phyloP scores from a whole-genome alignment of 2,888 invertebrate genomes.

The Drosophila neutralis region DNA sequence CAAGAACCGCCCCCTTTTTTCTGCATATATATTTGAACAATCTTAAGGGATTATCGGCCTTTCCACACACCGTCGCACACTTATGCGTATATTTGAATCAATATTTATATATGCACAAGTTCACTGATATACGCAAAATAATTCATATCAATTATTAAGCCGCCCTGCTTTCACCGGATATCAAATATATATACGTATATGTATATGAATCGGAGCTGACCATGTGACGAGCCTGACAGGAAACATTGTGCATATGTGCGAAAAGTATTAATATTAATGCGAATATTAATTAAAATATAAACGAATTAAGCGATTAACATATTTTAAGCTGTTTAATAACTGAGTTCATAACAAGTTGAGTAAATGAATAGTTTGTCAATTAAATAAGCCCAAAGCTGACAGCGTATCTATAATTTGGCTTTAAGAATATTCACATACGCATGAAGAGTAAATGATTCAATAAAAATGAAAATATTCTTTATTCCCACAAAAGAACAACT shows the following conservation, averaged over 20 bases:
- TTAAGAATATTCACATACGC: background rate
- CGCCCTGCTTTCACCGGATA: constrained; percentile 32
- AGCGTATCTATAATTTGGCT: background rate
- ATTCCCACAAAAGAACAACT: background rate
- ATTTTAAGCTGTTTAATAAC: background rate
- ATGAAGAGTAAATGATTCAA: background rate
- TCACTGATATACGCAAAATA: constrained; percentile 1
- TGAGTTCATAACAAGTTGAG: background rate
- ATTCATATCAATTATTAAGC: constrained; percentile 17
- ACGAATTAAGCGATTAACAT: constrained; percentile 20
- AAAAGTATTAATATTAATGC: constrained; percentile 15
- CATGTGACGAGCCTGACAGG: constrained; percentile 31
- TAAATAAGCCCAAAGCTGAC: background rate
- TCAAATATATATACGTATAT: background rate
- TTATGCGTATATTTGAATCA: constrained; percentile 3
- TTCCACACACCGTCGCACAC: constrained; percentile 15
- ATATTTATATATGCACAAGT: background rate
- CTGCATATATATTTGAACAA: constrained; percentile 50
- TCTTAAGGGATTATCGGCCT: constrained; percentile 70
- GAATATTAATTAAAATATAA: constrained; percentile 29
- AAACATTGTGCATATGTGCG: constrained; percentile 10
- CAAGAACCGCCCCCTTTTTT: background rate
- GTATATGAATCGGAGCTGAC: constrained; percentile 44
- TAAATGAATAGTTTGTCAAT: background rate
- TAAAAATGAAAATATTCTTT: background rate